Conservation (phyloP, 2,888 invertebrate species). For the Drosophila fungiperda region DNA sequence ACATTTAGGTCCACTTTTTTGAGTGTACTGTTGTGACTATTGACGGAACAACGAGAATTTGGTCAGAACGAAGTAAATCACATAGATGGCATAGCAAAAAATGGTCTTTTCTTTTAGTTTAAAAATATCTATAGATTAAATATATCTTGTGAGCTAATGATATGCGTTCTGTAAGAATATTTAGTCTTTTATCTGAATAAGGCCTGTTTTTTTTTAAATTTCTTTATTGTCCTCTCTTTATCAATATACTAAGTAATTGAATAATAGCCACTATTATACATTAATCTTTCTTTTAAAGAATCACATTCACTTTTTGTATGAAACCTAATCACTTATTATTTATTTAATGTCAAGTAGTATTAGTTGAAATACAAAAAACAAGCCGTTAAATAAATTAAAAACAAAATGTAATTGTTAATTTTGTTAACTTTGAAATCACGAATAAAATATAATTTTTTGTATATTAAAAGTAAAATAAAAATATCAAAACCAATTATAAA, state of each 20-base stretch:
- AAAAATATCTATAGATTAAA: too few species aligned
- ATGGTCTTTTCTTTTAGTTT: not conserved
- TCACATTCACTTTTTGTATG: not conserved
- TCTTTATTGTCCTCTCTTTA: not conserved
- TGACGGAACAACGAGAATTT: not conserved
- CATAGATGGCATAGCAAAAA: not conserved
- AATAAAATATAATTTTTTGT: not conserved
- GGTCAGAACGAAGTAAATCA: not conserved
- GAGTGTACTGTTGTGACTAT: not conserved
- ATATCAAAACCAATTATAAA: too few species aligned
- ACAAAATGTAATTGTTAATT: not conserved
- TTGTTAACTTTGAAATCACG: not conserved
- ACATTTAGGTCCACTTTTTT: rapidly evolving
- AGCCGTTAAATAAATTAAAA: not conserved
- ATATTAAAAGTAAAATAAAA: too few species aligned
- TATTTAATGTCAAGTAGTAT: not conserved
- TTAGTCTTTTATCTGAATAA: not conserved
- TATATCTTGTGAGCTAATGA: not conserved
- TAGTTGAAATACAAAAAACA: not conserved
- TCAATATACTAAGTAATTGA: not conserved
- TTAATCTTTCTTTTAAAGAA: not conserved
- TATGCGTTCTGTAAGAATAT: not conserved
- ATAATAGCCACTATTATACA: not conserved
- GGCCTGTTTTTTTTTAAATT: not conserved
- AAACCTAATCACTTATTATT: not conserved